Evolutionary conservation across 2,888 invertebrate species (phyloP).

Genomic region (Cataglyphis albicans): DNA sequence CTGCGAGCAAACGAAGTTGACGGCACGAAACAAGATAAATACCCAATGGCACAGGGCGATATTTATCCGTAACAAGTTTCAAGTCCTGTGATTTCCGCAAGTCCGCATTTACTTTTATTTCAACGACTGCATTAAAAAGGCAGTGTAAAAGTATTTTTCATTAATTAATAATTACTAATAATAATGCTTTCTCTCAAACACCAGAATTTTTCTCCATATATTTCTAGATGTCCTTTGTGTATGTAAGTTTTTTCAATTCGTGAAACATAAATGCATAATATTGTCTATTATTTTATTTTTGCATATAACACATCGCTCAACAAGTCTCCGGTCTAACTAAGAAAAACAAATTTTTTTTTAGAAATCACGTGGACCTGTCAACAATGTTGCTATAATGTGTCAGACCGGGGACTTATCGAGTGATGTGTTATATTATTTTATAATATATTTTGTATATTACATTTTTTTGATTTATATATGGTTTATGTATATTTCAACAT

Average conservation of each 20-base stretch:
- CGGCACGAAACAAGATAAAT: slow-evolving; percentile 39
- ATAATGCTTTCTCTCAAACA: not conserved
- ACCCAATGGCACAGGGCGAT: not conserved
- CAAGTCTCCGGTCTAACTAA: too few relatives aligned
- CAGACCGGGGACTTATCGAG: too few relatives aligned
- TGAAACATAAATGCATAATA: not conserved
- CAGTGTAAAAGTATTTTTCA: not conserved
- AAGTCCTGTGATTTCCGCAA: slow-evolving; percentile 16
- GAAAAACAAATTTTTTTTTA: too few relatives aligned
- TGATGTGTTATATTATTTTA: not conserved
- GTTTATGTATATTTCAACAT: not conserved
- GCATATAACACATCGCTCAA: too few relatives aligned
- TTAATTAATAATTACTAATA: slow-evolving; percentile 6
- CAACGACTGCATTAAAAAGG: not conserved
- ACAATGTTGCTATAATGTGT: too few relatives aligned
- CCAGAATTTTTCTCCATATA: not conserved
- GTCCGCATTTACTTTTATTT: not conserved
- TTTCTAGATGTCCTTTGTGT: not conserved
- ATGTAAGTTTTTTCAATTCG: not conserved
- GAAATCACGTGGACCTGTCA: too few relatives aligned
- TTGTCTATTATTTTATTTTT: not conserved
- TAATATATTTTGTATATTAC: not conserved
- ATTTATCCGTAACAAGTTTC: slow-evolving; percentile 32
- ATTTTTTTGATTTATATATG: not conserved
- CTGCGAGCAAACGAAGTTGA: slow-evolving; percentile 31